Evolutionary conservation across 2,888 invertebrate genomes (phyloP), one percentile per base, ranked within the genome.

Genomic region (Campoplex capitator): DNA sequence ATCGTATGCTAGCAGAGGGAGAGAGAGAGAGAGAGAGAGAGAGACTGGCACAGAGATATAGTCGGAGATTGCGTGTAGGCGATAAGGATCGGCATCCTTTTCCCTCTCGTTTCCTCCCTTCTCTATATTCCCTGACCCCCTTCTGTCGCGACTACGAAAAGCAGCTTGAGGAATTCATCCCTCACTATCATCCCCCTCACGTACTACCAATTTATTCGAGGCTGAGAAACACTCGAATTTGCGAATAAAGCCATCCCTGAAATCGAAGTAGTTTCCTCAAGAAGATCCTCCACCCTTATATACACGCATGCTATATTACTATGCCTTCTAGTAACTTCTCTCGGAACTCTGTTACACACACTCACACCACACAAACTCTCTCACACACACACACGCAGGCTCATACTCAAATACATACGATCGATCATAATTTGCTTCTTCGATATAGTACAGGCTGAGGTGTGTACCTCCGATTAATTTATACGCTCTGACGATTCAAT

Each of bases 371-470:
- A 62, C 6, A 3, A 38, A 38, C 38, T 0, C 6, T 38, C 6
- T 38, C 38, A 38, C 6, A 38, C 38, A 38, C 58, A 28, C 13
- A 58, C 23, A 58, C 58, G 28, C 56, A 28, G 13, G 13, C 51
- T 3, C 18, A 51, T 18, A 51, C 18, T 11, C 4, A 58, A 2
- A 58, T 9, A 7, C 16, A 11, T 6, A 32, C 80, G 83, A 86
- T 86, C 86, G 86, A 86, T 86, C 83, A 86, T 80, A 83, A 86
- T 86, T 83, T 83, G 86, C 80, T 83, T 86, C 80, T 80, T 80
- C 86, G 86, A 83, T 83, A 62, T 62, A 56, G 76, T 79, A 67
- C 32, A 51, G 16, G 54, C 28, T 45, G 45, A 70, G 48, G 48
- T 81, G 48, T 81, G 56, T 68, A 56, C 62, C 84, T 51, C 76